These are phyloP conservation scores for Halichoerus grypus DNA, from an alignment of 2,113 vertebrate species.

Conservation along the genomic window DNA sequence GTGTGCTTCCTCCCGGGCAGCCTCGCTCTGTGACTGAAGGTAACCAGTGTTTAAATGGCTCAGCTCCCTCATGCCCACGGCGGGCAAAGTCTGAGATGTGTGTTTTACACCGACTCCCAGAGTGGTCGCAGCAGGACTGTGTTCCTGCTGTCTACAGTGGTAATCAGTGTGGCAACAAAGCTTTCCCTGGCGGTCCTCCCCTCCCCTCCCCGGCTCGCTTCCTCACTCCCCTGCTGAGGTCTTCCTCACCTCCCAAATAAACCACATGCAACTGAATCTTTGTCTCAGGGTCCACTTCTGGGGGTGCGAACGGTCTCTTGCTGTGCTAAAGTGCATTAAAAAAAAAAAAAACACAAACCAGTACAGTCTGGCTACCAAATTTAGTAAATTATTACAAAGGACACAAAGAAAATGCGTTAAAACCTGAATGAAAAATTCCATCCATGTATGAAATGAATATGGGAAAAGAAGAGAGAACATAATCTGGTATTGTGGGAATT, in stretches of 20 bases:
- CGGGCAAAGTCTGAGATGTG: background rate
- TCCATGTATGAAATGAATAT: background rate
- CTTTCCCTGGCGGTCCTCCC: background rate
- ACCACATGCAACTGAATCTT: background rate
- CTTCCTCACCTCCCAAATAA: background rate
- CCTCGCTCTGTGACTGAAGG: background rate
- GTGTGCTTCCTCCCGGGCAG: background rate
- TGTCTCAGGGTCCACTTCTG: background rate
- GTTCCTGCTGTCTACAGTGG: background rate
- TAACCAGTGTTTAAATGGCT: background rate
- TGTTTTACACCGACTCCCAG: background rate
- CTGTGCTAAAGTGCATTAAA: background rate
- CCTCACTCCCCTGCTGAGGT: no score
- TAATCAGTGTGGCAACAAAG: background rate
- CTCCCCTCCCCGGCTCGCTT: background rate
- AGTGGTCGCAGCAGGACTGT: background rate
- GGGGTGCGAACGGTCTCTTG: background rate
- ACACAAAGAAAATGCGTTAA: background rate
- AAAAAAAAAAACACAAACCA: no score
- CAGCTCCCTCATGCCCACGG: rapidly evolving
- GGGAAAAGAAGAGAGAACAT: background rate
- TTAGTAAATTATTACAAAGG: slow-evolving; percentile 2
- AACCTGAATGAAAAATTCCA: background rate
- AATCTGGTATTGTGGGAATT: background rate
- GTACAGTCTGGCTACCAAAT: background rate